These are phyloP conservation scores for Trichonephila clavipes DNA, from an alignment of 1,140 invertebrate genomes.

Conservation along the genomic window DNA sequence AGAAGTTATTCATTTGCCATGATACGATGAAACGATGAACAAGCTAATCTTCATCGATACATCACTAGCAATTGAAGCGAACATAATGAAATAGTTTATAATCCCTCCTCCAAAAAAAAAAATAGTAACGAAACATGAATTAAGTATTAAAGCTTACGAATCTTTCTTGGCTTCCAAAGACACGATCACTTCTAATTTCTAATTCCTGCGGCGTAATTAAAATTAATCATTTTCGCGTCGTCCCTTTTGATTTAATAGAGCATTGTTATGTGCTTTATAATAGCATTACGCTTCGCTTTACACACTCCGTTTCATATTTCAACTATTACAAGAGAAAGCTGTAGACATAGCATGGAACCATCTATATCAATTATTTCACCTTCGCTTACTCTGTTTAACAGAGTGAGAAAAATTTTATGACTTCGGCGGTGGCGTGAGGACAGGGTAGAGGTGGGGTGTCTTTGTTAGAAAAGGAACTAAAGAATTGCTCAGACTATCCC, in stretches of 20 bases:
- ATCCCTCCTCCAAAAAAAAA: too few relatives aligned
- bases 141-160: too few relatives aligned
- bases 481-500: slow-evolving; percentile 42
- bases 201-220: background rate
- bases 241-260: background rate
- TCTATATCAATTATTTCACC: slow-evolving; percentile 57
- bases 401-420: slow-evolving; percentile 55
- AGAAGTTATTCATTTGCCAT: too few relatives aligned
- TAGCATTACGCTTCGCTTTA: background rate
- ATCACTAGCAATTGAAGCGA: too few relatives aligned
- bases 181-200: background rate
- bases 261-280: background rate
- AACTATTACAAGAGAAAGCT: background rate
- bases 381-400: background rate
- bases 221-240: background rate
- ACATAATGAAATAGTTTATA: too few relatives aligned
- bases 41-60: too few relatives aligned
- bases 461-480: background rate
- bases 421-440: background rate
- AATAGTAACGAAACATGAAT: too few relatives aligned
- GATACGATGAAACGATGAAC: too few relatives aligned
- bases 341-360: background rate
- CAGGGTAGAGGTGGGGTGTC: background rate
- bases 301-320: slow-evolving; percentile 9
- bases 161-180: background rate